Base-by-base conservation (phyloP, 2,113 vertebrate genomes). In the Lynx canadensis region DNA sequence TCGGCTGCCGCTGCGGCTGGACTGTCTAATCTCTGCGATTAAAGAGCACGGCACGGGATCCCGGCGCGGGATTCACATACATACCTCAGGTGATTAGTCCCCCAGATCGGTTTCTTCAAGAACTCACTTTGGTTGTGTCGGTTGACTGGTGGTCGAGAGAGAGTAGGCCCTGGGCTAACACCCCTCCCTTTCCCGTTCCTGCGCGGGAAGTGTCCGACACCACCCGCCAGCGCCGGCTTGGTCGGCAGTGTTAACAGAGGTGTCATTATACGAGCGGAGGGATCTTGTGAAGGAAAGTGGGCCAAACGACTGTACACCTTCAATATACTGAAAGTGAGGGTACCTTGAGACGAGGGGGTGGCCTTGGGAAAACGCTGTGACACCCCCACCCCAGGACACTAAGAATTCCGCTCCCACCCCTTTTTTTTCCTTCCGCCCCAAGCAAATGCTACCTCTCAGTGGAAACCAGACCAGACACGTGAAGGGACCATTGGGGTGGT, bases 131-230 rank as follows among this genome's bases (percentile, higher is more conserved):
- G 48, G 73, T 21, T 15, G 68, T 60, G 57, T 48, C 55, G 69
- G 1, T 38, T 66, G 94, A 60, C 73, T 13, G 81, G 87, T 45
- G 86, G 45, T 68, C 50, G 25, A 41, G 66, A 12, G 73, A 68
- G 68, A 78, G 63, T 85, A 96, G 97, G 97, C 97, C 97, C 81
- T 1, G 23, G 50, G 76, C 55, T 27, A 29, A 31, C 66, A 33
- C 38, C 69, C 80, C 74, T 27, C 69, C 68, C 48, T 78, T 57
- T 23, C 87, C 94, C 38, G 33, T 92, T 5, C 83, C 31, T 74
- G 97, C 79, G 97, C 95, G 98, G 97, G 97, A 98, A 97, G 95
- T 78, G 88, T 25, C 81, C 29, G 81, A 55, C 68, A 3, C 92
- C 92, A 2, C n/a, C 74, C 36, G 66, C 96, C 7, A 65, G 10